Percentiles rank a stretch among this genome's conserved stretches.
phyloP scores from a whole-genome alignment of 1,140 invertebrate species.

The Coenobita brevimanus region DNA sequence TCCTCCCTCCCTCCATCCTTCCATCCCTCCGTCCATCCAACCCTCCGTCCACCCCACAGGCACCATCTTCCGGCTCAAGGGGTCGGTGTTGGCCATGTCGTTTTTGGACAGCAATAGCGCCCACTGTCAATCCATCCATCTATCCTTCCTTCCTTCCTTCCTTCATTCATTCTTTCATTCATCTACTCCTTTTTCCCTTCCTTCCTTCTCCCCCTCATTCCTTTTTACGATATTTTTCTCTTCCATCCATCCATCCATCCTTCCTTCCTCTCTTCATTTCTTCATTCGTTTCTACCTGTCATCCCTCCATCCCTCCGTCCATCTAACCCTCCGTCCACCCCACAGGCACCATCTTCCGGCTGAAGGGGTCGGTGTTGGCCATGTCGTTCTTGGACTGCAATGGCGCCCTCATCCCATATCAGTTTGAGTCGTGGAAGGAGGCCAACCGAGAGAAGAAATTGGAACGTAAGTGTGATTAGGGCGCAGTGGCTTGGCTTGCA shows the following conservation, averaged over 20 bases:
- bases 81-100: constrained; percentile 92
- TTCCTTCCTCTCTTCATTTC: no score
- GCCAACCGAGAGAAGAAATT: constrained; percentile 81
- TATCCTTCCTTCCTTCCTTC: no score
- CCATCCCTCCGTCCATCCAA: no score
- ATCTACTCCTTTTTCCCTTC: no score
- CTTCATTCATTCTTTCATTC: no score
- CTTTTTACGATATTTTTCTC: not conserved
- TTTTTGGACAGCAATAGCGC: constrained; percentile 95
- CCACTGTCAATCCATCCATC: no score
- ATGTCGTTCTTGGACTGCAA: constrained; percentile 97
- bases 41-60: no score
- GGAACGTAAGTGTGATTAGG: constrained; percentile 76
- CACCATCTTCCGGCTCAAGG: constrained; percentile 95
- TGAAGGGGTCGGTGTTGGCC: constrained; percentile 93
- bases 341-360: constrained; percentile 90
- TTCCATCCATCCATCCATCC: no score
- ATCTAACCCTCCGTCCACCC: no score
- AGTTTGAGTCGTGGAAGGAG: constrained; percentile 91
- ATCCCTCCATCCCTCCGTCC: no score
- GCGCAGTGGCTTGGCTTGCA: not conserved
- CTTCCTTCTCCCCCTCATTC: not conserved
- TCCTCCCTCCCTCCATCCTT: no score
- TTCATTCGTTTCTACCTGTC: no score
- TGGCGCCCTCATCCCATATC: constrained; percentile 88